These are phyloP conservation scores for Notothenia coriiceps DNA, from an alignment of 2,113 vertebrate species.

Conservation along the genomic window DNA sequence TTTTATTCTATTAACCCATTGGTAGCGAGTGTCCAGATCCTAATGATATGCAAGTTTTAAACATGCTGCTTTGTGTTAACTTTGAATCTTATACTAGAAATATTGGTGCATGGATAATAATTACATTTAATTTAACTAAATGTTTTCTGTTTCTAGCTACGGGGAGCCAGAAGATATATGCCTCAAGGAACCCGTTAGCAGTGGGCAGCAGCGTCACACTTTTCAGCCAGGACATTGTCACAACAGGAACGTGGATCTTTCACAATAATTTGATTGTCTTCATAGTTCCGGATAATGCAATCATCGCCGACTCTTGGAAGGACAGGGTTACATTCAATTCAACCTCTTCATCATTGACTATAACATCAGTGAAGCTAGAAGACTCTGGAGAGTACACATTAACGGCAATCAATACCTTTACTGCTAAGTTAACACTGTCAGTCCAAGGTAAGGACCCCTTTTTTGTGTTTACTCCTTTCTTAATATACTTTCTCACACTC, in stretches of 20 bases:
- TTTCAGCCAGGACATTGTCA: rapidly evolving
- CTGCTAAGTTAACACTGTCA: constrained; percentile 27
- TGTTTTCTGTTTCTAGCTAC: constrained; percentile 57
- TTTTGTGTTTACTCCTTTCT: neutral
- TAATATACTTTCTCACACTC: neutral
- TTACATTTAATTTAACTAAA: neutral
- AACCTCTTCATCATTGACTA: constrained; percentile 36
- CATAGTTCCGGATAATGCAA: rapidly evolving
- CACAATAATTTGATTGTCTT: constrained; percentile 9
- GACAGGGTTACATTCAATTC: neutral
- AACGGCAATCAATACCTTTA: rapidly evolving
- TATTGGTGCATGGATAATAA: neutral
- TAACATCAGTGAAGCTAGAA: constrained; percentile 37
- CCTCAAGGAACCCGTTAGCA: constrained; percentile 61
- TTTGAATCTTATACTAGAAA: neutral
- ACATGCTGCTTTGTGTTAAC: neutral
- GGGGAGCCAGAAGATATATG: constrained; percentile 14
- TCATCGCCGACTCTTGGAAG: rapidly evolving
- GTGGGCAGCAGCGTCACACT: constrained; percentile 74
- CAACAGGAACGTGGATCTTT: constrained; percentile 59
- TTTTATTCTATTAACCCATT: neutral
- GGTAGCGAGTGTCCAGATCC: neutral
- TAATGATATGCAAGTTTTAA: neutral
- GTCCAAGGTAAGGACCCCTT: constrained; percentile 73
- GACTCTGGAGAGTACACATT: constrained; percentile 73